Base-by-base conservation (phyloP, 2,888 invertebrate genomes). In the Miltochrista miniata region DNA sequence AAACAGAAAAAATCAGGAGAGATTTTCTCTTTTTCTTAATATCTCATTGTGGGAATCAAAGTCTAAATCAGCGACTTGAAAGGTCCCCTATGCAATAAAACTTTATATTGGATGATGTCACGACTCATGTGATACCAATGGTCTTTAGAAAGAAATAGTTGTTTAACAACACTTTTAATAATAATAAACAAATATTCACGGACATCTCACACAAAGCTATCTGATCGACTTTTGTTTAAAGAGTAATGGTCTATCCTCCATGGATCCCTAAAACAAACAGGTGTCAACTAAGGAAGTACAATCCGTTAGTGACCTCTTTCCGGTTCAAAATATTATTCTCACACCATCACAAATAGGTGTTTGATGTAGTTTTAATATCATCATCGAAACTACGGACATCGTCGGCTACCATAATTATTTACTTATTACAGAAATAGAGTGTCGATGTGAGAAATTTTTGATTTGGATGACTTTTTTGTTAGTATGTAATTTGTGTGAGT, bases 351-450 rank as follows among this genome's bases (percentile, higher is more conserved):
- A 50, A 54, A 59, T 61, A 43, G 59, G 58, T 54, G 64, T 33
- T 42, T 81, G 77, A 81, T 80, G 79, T 42, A 54, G 59, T 81
- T 81, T 70, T 81, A 81, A 81, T 76, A 58, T 48, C 45, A 58
- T 55, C 59, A 60, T 59, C 56, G 61, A 40, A 53, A 47, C 42
- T 31, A 30, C 45, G 47, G 45, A 1, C 43, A 34, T 37, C 45
- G 50, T 37, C 18, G 55, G 41, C 33, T 7, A 42, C 39, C 39
- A 31, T 43, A 44, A 67, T 65, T 64, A 65, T 61, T 64, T 57
- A 43, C 53, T 67, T 60, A 52, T 65, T 65, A 64, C 41, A 62
- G 55, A 68, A 57, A 45, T 63, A 24, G 61, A 54, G 56, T 64
- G 48, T 34, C 48, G 47, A 61, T 64, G 58, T 66, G 66, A 59